Evolutionary conservation across 2,113 vertebrate genomes (phyloP), one percentile per base, ranked within the genome.

Genomic region (Puma concolor): DNA sequence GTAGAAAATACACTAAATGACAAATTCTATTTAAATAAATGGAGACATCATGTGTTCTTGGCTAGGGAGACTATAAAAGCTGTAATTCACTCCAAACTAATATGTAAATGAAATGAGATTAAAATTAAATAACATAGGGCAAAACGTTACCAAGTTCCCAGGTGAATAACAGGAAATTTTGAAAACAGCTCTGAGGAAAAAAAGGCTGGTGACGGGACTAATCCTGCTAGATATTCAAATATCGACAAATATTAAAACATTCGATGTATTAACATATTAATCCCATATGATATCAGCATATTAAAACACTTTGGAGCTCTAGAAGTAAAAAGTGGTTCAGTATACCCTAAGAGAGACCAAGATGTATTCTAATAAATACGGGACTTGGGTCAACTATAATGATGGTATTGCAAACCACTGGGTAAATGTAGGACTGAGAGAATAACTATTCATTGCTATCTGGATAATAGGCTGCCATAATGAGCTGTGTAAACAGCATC

Each of bases 181-280:
- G 71, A 31, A 83, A 95, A 33, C 3, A 93, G 66, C 69, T 88
- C 66, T 85, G 44, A 88, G 52, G 44, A 64, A 96, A 86, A 94
- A n/a, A 66, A 54, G 7, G 64, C 3, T 52, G 5, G 54, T 81
- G 9, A 77, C 91, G 3, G 1, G 27, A 93, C 63, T 69, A 79
- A 80, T 41, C 15, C 2, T 88, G 27, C 23, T 52, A 69, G n/a
- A 76, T 41, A 77, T 44, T 60, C 91, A 95, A 67, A 81, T 60
- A 92, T 52, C 52, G 38, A 48, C 7, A 86, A 85, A 74, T 63
- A 36, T 48, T 83, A 92, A 96, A 95, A 60, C 3, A 8, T 93
- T 82, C 92, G n/a, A 83, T 14, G 71, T 50, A 66, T 85, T 85
- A 85, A 91, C 31, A 60, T 48, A 77, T 80, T 72, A 76, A 92